phyloP scores from a whole-genome alignment of 2,113 vertebrate genomes.

The Australoheros scitulus region DNA sequence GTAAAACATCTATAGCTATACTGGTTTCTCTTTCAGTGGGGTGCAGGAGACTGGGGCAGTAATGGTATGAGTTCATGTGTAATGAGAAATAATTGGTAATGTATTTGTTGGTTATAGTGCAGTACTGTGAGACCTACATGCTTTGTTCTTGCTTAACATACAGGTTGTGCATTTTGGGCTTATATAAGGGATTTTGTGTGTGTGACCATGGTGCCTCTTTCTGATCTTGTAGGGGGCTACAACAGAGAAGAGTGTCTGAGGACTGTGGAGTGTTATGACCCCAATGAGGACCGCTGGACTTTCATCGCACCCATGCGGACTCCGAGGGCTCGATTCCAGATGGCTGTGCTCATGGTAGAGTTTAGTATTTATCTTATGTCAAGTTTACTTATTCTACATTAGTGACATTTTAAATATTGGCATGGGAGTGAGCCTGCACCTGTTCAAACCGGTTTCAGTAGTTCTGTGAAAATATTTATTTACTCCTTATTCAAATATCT shows the following conservation, averaged over 20 bases:
- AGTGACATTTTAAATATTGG: background rate
- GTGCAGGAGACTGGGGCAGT: background rate
- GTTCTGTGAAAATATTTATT: background rate
- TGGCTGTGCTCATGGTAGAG: conserved; percentile 94
- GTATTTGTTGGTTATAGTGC: background rate
- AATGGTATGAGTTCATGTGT: background rate
- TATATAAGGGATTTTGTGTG: background rate
- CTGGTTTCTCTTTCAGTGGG: background rate
- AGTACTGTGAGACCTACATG: fast-evolving
- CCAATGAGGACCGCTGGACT: conserved; percentile 88
- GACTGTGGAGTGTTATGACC: conserved; percentile 96
- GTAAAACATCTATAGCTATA: background rate
- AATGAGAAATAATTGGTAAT: background rate
- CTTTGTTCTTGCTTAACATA: background rate
- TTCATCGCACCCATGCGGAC: conserved; percentile 97
- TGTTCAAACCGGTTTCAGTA: background rate
- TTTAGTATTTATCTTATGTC: background rate
- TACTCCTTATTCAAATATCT: background rate
- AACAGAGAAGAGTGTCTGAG: conserved; percentile 97
- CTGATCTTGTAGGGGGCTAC: conserved; percentile 86
- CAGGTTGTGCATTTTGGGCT: background rate
- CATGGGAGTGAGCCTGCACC: fast-evolving
- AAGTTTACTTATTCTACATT: background rate
- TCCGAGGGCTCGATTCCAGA: conserved; percentile 96
- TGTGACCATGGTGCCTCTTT: background rate